Evolutionary conservation across 2,113 vertebrate genomes (phyloP).

Genomic region (Ginglymostoma cirratum): DNA sequence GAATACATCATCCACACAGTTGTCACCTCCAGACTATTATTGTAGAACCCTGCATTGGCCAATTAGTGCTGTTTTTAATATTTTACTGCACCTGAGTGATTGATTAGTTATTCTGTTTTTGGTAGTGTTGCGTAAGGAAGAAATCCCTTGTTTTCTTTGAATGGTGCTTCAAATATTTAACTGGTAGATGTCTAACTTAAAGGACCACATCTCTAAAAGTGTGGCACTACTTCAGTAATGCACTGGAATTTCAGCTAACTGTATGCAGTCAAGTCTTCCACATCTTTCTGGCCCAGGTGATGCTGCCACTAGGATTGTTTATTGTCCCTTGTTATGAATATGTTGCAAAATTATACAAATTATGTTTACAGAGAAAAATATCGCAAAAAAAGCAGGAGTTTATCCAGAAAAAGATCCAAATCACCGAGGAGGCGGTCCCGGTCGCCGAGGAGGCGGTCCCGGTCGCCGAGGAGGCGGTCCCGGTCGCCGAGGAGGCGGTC

Average conservation of each 20-base stretch:
- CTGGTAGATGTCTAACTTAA: neutral
- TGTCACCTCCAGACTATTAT: neutral
- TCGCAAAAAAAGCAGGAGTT: conserved; percentile 73
- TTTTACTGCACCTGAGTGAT: neutral
- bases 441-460: conserved; percentile 52
- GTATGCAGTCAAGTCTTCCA: neutral
- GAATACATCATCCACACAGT: neutral
- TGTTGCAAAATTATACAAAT: neutral
- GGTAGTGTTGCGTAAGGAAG: neutral
- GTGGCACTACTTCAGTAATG: neutral
- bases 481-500: neutral
- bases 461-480: neutral
- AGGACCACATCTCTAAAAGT: neutral
- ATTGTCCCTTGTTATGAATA: neutral
- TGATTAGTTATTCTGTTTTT: neutral
- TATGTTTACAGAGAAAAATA: conserved; percentile 62
- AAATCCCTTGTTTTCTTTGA: neutral
- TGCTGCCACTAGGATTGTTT: neutral
- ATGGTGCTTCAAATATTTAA: neutral
- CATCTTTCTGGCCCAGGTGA: neutral
- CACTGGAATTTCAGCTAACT: neutral
- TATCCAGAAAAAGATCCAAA: conserved; percentile 48
- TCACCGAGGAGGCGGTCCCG: conserved; percentile 57
- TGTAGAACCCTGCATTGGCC: neutral
- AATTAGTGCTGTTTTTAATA: no score